phyloP scores from a whole-genome alignment of 2,113 vertebrate species.

The Oryzias celebensis region DNA sequence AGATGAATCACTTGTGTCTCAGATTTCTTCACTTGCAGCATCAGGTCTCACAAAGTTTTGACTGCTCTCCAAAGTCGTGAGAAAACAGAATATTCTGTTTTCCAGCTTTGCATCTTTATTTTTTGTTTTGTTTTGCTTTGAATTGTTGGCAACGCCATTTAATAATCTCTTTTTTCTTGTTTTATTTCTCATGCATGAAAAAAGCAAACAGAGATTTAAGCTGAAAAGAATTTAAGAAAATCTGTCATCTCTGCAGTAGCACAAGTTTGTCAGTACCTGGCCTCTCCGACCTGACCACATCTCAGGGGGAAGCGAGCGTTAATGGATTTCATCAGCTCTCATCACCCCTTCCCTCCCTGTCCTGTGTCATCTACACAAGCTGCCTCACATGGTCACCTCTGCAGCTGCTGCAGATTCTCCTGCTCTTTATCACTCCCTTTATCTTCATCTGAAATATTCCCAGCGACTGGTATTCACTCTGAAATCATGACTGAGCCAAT shows the following conservation, averaged over 20 bases:
- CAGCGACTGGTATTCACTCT: slow-evolving; percentile 40
- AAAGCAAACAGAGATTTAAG: no score
- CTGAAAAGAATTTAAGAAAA: slow-evolving; percentile 43
- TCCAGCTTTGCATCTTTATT: no score
- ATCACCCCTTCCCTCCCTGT: slow-evolving; percentile 48
- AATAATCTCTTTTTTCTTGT: no score
- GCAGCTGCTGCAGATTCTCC: neutral
- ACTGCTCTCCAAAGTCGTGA: no score
- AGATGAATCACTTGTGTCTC: no score
- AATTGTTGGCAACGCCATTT: no score
- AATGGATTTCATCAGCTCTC: slow-evolving; percentile 40
- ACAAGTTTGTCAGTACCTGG: slow-evolving; percentile 39
- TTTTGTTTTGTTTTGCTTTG: no score
- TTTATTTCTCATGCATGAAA: no score
- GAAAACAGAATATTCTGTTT: no score
- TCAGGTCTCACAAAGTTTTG: no score
- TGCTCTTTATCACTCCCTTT: slow-evolving; percentile 14
- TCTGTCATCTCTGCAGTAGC: slow-evolving; percentile 64
- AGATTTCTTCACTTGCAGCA: no score
- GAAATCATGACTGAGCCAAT: slow-evolving; percentile 28
- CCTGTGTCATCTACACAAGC: slow-evolving; percentile 33
- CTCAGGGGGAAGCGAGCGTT: slow-evolving; percentile 34
- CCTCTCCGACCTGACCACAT: slow-evolving; percentile 34
- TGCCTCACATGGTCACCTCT: slow-evolving; percentile 42
- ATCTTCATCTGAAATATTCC: slow-evolving; percentile 43